phyloP scores from a whole-genome alignment of 2,797 vertebrate species.

The Hyperoplus immaculatus region DNA sequence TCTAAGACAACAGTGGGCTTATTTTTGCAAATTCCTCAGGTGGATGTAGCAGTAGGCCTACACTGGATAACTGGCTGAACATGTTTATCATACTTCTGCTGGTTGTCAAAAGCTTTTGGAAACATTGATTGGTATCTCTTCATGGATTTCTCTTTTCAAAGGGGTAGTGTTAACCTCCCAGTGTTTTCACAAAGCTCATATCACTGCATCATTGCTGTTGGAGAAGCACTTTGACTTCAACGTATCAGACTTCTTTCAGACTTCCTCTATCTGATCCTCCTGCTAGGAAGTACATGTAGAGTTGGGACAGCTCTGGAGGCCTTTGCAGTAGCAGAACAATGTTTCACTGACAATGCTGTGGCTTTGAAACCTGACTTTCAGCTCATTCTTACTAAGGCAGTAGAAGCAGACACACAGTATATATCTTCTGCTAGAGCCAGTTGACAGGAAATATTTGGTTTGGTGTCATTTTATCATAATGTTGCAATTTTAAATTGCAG shows the following conservation, averaged over 20 bases:
- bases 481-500: no score
- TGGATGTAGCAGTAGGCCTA: no score
- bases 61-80: no score
- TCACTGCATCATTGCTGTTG: conserved; percentile 53
- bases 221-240: conserved; percentile 51
- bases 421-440: not conserved
- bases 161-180: conserved; percentile 45
- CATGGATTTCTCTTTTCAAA: conserved; percentile 9
- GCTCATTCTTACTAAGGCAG: not conserved
- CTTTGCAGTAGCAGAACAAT: conserved; percentile 1
- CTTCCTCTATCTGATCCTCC: conserved; percentile 48
- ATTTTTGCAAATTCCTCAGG: no score
- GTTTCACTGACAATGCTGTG: conserved; percentile 14
- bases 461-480: not conserved
- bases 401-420: not conserved
- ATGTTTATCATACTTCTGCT: no score
- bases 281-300: conserved; percentile 15
- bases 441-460: not conserved
- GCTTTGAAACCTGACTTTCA: conserved; percentile 13
- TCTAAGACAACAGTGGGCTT: no score
- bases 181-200: conserved; percentile 56
- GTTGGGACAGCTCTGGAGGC: conserved; percentile 22
- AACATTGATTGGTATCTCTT: not conserved
- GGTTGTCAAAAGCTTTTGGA: no score
- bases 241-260: conserved; percentile 37